phyloP scores from a whole-genome alignment of 2,888 invertebrate species.

The Dynastes grantii region DNA sequence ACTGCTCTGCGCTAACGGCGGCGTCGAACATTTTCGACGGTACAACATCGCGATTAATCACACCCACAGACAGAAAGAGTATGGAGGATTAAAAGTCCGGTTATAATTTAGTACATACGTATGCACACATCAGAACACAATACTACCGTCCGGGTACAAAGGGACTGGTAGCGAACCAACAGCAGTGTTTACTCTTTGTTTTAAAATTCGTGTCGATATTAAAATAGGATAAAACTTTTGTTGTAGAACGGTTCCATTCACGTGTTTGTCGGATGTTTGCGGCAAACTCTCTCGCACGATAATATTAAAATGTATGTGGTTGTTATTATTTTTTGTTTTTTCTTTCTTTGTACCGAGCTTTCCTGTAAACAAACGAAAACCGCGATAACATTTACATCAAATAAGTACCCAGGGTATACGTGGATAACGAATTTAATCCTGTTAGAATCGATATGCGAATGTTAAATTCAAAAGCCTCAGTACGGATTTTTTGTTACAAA shows the following conservation, averaged over 20 bases:
- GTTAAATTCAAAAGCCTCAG: too few species aligned
- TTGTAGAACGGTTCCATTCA: not conserved
- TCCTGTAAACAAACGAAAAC: too few species aligned
- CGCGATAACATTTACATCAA: too few species aligned
- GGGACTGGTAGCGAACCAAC: not conserved
- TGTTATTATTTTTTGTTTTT: too few species aligned
- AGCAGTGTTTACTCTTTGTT: conserved; percentile 5
- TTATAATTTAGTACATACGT: conserved; percentile 1
- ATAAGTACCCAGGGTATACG: too few species aligned
- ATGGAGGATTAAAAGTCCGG: conserved; percentile 12
- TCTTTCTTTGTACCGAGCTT: too few species aligned
- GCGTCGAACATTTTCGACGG: not conserved
- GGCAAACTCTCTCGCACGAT: not conserved
- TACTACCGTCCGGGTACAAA: not conserved
- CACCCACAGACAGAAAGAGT: not conserved
- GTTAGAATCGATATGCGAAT: too few species aligned
- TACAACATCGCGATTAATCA: conserved; percentile 17
- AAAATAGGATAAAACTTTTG: conserved; percentile 18
- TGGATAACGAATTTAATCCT: too few species aligned
- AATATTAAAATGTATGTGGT: too few species aligned
- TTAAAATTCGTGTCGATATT: not conserved
- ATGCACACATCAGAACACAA: not conserved
- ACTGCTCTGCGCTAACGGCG: not conserved
- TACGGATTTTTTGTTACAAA: too few species aligned
- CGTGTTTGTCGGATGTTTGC: too few species aligned